Conservation (phyloP, 2,888 invertebrate species). For the Tipula lateralis region DNA sequence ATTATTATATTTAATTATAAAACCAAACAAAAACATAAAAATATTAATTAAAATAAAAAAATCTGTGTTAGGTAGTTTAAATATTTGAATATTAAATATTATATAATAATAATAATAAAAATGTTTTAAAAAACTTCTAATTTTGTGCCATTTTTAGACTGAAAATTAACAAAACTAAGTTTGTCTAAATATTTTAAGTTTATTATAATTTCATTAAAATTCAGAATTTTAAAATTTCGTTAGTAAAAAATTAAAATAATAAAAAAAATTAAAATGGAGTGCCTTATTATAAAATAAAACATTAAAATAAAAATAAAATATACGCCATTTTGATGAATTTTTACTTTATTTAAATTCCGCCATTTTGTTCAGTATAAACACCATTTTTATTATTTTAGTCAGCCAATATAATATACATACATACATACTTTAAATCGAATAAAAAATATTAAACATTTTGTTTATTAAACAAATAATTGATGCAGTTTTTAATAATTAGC, state of each 20-base stretch:
- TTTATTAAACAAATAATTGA: neutral
- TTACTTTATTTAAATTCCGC: neutral
- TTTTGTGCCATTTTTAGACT: slow-evolving; percentile 14
- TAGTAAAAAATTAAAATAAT: neutral
- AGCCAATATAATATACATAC: neutral
- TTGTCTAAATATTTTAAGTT: neutral
- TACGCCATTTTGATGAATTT: slow-evolving; percentile 14
- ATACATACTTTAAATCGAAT: too few relatives aligned
- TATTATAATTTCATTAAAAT: neutral
- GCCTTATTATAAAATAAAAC: slow-evolving; percentile 11
- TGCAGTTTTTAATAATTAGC: neutral
- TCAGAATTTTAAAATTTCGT: slow-evolving; percentile 19
- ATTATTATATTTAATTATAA: neutral
- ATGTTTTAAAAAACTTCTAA: neutral
- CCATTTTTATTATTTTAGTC: neutral
- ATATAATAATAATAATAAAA: neutral
- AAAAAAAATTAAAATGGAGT: slow-evolving; percentile 2
- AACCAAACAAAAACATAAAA: neutral
- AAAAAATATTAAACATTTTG: neutral
- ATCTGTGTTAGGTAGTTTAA: slow-evolving; percentile 19
- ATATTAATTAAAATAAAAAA: neutral
- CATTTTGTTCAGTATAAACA: neutral
- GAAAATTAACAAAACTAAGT: neutral
- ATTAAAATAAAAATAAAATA: neutral
- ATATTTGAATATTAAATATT: slow-evolving; percentile 13